Evolutionary conservation across 2,888 invertebrate species (phyloP).

Genomic region (Argyresthia albistria): DNA sequence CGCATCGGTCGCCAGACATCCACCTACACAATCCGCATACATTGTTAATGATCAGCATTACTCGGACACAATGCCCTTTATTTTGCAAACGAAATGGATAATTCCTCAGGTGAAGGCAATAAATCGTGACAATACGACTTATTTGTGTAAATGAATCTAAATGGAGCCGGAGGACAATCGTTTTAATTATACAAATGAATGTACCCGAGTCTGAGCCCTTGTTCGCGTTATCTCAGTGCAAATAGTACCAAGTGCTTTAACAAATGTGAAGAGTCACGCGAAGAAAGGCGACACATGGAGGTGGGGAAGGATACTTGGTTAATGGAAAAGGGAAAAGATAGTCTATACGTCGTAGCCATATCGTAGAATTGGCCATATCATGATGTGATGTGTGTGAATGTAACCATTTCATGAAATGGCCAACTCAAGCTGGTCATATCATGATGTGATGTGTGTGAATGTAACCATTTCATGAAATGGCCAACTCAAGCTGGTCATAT

Average conservation of each 20-base stretch:
- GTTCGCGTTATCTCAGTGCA: conserved; percentile 36
- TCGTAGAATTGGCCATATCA: too few relatives aligned
- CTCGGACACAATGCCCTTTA: conserved; percentile 3
- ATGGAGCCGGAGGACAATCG: conserved; percentile 29
- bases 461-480: too few relatives aligned
- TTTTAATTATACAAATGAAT: conserved; percentile 40
- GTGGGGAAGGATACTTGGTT: not conserved
- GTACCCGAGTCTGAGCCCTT: conserved; percentile 22
- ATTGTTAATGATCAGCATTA: conserved; percentile 4
- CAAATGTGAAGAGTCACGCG: conserved; percentile 64
- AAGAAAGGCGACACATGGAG: conserved; percentile 14
- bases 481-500: too few relatives aligned
- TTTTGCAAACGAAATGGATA: conserved; percentile 3
- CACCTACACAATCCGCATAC: not conserved
- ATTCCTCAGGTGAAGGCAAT: conserved; percentile 17
- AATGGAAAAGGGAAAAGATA: not conserved
- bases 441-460: too few relatives aligned
- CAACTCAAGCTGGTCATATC: too few relatives aligned
- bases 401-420: too few relatives aligned
- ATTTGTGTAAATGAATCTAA: conserved; percentile 30
- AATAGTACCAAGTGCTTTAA: conserved; percentile 30
- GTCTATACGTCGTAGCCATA: not conserved
- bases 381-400: too few relatives aligned
- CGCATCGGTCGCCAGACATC: not conserved
- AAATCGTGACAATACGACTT: conserved; percentile 27